Conservation (phyloP, 2,113 vertebrate species). For the Aramus guarauna region DNA sequence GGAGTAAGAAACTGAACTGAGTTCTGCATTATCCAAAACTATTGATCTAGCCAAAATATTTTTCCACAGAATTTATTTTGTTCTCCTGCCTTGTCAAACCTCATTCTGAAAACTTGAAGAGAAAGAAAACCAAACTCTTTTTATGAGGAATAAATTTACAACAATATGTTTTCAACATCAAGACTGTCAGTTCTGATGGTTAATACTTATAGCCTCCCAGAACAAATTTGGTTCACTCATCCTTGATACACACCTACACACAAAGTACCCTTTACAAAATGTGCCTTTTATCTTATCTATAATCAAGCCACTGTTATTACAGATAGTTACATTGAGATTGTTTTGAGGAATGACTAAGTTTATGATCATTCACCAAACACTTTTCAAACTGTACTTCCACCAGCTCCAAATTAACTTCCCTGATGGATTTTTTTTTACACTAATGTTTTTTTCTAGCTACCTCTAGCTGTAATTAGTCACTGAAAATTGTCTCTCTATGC, state of each 20-base stretch:
- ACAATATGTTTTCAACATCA: not conserved
- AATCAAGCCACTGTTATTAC: not conserved
- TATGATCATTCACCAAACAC: constrained; percentile 4
- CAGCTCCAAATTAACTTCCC: constrained; percentile 28
- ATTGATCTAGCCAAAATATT: not conserved
- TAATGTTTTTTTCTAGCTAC: not conserved
- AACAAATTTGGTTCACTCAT: not conserved
- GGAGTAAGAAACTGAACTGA: not conserved
- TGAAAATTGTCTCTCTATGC: constrained; percentile 28
- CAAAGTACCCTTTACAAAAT: not conserved
- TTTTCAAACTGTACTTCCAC: constrained; percentile 12
- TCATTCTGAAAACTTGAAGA: not conserved
- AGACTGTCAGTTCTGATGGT: not conserved
- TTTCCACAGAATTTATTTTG: not conserved
- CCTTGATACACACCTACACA: not conserved
- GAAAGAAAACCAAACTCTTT: not conserved
- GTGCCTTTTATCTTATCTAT: not conserved
- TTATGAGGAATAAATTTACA: not conserved
- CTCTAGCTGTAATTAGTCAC: constrained; percentile 41
- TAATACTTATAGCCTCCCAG: not conserved
- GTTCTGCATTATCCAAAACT: not conserved
- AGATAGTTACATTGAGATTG: not conserved
- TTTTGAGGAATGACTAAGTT: constrained; percentile 19
- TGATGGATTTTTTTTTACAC: not conserved
- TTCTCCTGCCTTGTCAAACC: not conserved